Evolutionary conservation across 2,113 vertebrate species (phyloP), one percentile per base, ranked within the genome.

Genomic region (Turdus rufiventris): DNA sequence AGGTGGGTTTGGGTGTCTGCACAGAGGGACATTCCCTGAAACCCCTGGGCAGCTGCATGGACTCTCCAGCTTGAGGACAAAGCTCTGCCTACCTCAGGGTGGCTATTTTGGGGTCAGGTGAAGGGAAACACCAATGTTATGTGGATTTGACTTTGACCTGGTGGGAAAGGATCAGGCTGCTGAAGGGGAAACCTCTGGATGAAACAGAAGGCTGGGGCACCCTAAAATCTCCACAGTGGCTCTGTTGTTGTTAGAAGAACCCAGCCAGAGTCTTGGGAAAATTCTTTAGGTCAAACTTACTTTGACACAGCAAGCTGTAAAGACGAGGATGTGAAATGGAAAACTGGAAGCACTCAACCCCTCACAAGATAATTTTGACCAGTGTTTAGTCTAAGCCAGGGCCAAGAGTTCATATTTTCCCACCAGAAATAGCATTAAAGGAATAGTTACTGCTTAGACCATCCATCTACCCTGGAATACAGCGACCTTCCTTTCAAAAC

Each of bases 21-120:
- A 50, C 42, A 42, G 12, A 48, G 29, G 29, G 34, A 34, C 3
- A 12, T 5, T 50, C 51, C 36, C 43, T 14, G 14, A 14, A 50
- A 67, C 6, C 61, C 51, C 31, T 34, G 61, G 24, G 2, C 31
- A 75, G 25, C 43, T 31, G 10, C 1, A 2, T 2, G 31, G n/a
- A 31, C 13, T n/a, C 15, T 26, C 40, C 47, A 66, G n/a, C 23
- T 34, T 12, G 8, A 80, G 42, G 40, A 12, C 26, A 77, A 50
- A 62, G 16, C 38, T 71, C 42, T 40, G 1, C 18, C 31, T 13
- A 1, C 1, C 14, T 45, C 66, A 24, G 10, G 3, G 1, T 78
- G 57, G 2, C 1, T 26, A 0, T 78, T 43, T 20, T 34, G 18
- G 18, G 4, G 3, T 4, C 0, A 0, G 5, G 2, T 42, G 8